These are phyloP conservation scores for Musca vetustissima DNA, from an alignment of 1,140 invertebrate species.

Conservation along the genomic window DNA sequence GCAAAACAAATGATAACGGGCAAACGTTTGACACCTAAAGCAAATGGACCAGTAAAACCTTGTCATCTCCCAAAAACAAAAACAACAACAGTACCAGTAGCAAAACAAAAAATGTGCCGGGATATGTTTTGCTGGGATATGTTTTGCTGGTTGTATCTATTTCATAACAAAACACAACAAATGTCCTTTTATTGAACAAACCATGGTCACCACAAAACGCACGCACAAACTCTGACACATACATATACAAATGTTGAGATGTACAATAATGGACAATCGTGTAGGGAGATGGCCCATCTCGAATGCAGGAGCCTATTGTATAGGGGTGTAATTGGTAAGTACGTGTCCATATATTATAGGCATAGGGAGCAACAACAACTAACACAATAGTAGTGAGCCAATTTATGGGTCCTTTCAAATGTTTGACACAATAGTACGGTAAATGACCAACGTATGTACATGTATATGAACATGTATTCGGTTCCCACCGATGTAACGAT, in stretches of 20 bases:
- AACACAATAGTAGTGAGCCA: slow-evolving; percentile 7
- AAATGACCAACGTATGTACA: slow-evolving; percentile 1
- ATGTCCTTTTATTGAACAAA: slow-evolving; percentile 16
- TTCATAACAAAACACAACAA: no score
- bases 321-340: no score
- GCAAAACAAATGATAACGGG: slow-evolving; percentile 17
- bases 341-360: background rate
- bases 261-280: no score
- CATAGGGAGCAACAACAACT: background rate
- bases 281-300: no score
- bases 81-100: background rate
- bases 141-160: no score
- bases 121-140: no score
- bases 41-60: slow-evolving; percentile 7
- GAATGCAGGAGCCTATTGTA: no score
- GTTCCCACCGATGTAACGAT: no score
- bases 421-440: slow-evolving; percentile 14
- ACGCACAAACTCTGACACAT: no score
- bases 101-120: background rate
- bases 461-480: background rate
- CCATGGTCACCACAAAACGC: no score
- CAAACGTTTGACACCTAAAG: slow-evolving; percentile 15
- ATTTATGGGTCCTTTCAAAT: slow-evolving; percentile 18
- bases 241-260: no score
- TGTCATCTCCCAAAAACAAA: no score